Evolutionary conservation across 2,797 vertebrate genomes (phyloP).

Genomic region (Sebastes steindachneri): DNA sequence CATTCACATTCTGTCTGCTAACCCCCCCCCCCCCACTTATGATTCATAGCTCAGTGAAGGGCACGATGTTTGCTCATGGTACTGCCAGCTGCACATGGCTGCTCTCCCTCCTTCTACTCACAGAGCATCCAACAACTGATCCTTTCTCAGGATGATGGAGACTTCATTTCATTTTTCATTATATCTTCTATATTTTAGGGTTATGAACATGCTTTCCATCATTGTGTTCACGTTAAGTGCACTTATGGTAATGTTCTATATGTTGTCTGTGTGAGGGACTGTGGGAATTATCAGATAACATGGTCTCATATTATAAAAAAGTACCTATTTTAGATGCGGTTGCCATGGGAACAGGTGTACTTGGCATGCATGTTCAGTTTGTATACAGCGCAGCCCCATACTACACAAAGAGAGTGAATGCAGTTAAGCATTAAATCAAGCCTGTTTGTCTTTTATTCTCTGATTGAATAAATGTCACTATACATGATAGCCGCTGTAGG

Average conservation of each 20-base stretch:
- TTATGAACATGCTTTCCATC: slow-evolving; percentile 20
- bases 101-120: slow-evolving; percentile 12
- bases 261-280: slow-evolving; percentile 23
- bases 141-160: slow-evolving; percentile 40
- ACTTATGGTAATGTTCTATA: slow-evolving; percentile 1
- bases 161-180: slow-evolving; percentile 12
- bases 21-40: slow-evolving; percentile 40
- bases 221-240: slow-evolving; percentile 22
- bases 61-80: slow-evolving; percentile 69
- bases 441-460: slow-evolving; percentile 15
- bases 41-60: slow-evolving; percentile 75
- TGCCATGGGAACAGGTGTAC: slow-evolving; percentile 48
- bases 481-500: background rate
- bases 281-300: slow-evolving; percentile 71
- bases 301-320: slow-evolving; percentile 20
- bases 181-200: background rate
- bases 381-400: background rate
- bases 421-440: slow-evolving; percentile 6
- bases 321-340: slow-evolving; percentile 25
- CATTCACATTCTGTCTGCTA: slow-evolving; percentile 72
- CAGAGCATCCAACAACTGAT: background rate
- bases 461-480: background rate
- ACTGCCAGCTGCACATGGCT: slow-evolving; percentile 63
- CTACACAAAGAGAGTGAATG: background rate
- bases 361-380: slow-evolving; percentile 12